Evolutionary conservation across 1,140 invertebrate species (phyloP), one percentile per base, ranked within the genome.

Genomic region (Hestina assimilis): DNA sequence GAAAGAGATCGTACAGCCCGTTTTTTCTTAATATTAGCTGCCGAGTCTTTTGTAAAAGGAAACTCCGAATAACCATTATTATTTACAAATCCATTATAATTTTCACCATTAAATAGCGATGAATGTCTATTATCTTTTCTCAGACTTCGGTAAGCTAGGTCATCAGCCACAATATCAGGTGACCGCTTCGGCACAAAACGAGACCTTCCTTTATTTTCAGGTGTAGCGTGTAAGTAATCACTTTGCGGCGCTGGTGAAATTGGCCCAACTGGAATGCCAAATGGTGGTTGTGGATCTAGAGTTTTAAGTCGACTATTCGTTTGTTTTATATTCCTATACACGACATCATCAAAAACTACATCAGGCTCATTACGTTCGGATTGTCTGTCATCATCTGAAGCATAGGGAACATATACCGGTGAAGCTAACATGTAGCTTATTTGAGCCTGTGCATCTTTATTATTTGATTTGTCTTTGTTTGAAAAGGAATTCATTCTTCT

Each of bases 241-340:
- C 92, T 94, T 41, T 93, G 92, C 0, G 95, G 91, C 11, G 93
- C 92, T 4, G 92, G 90, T 0, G 94, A 91, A 3, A 96, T 91
- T 5, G 95, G 95, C 3, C 94, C 94, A 6, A 97, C 70, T 0
- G 96, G 96, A 69, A 97, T 97, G 9, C 96, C 96, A 80, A 97
- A 97, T 0, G 95, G 95, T 17, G 95, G 96, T 73, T 97, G 96
- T 4, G 94, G 94, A 51, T 96, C 95, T 0, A 91, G 65, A 1
- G 94, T 90, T 72, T 92, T 94, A 17, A 93, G 83, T 9, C 91
- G 91, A 73, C 92, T 93, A 66, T 95, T 96, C 1, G 93, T 92
- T 72, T 94, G 92, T 69, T 93, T 93, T 45, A 96, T 92, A 64
- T 92, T 95, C 59, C 96, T 90, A 76, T 93, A 96, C 3, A 94